A percentile compares a stretch with the other conserved stretches of the same genome.
These are phyloP conservation scores for Eriosoma lanigerum DNA, from an alignment of 1,140 invertebrate genomes.

Conservation along the genomic window DNA sequence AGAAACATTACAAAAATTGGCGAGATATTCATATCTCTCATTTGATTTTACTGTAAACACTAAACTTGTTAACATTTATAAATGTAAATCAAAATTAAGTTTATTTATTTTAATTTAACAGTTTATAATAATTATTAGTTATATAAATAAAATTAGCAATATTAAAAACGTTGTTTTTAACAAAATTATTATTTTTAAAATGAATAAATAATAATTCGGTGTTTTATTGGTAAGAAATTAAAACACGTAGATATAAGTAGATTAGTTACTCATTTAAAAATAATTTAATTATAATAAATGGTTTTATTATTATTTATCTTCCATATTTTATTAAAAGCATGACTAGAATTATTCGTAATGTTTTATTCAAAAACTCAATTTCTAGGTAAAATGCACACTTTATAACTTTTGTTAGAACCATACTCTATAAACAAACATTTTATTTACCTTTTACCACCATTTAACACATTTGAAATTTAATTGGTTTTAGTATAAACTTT, in stretches of 20 bases:
- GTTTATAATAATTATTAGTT: not conserved
- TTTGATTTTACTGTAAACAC: not conserved
- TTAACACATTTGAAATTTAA: too few relatives aligned
- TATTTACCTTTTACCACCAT: too few relatives aligned
- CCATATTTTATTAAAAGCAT: not conserved
- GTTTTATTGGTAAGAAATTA: conserved; percentile 14
- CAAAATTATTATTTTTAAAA: not conserved
- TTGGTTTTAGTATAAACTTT: too few relatives aligned
- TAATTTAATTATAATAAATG: not conserved
- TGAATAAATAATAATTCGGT: conserved; percentile 30
- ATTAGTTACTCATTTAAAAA: not conserved
- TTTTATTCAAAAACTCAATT: not conserved
- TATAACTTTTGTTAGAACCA: too few relatives aligned
- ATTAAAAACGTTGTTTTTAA: not conserved
- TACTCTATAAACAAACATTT: too few relatives aligned
- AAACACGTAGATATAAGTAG: too few relatives aligned
- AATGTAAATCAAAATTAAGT: not conserved
- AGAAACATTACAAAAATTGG: not conserved
- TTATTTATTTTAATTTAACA: not conserved
- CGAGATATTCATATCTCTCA: not conserved
- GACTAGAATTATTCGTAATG: not conserved
- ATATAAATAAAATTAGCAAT: not conserved
- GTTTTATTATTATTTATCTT: not conserved
- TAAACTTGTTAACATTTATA: not conserved
- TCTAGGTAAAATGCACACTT: too few relatives aligned